Conservation (phyloP, 2,888 invertebrate species). For the Piscicola geometra region DNA sequence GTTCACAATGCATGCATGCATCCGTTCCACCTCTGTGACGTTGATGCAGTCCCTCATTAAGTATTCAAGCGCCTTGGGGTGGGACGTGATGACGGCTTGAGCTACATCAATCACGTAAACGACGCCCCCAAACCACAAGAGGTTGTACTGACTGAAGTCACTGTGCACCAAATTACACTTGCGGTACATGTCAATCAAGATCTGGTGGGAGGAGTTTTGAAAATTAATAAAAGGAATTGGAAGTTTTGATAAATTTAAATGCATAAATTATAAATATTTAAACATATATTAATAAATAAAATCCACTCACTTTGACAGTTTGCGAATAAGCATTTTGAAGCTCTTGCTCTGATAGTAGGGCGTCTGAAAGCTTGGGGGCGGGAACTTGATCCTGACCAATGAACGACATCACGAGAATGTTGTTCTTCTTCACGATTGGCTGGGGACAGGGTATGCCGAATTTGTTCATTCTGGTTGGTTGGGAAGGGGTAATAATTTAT, state of each 20-base stretch:
- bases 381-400: constrained; percentile 59
- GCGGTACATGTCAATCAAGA: constrained; percentile 58
- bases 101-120: constrained; percentile 63
- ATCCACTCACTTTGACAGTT: constrained; percentile 51
- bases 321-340: constrained; percentile 59
- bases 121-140: constrained; percentile 60
- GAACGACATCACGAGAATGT: constrained; percentile 63
- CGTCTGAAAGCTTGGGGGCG: constrained; percentile 61
- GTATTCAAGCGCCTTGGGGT: constrained; percentile 61
- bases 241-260: not conserved
- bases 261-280: too few species aligned
- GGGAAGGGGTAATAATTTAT: too few species aligned
- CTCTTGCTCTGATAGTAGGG: constrained; percentile 54
- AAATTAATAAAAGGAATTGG: not conserved
- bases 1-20: too few species aligned
- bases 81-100: constrained; percentile 62
- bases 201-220: constrained; percentile 5
- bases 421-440: constrained; percentile 60
- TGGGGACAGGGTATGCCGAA: constrained; percentile 59
- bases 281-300: too few species aligned
- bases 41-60: constrained; percentile 61
- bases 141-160: constrained; percentile 64
- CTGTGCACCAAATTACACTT: constrained; percentile 62
- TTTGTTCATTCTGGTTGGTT: constrained; percentile 55
- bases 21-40: constrained; percentile 53